These are phyloP conservation scores for Pandemis corylana DNA, from an alignment of 2,888 invertebrate species.

Conservation along the genomic window DNA sequence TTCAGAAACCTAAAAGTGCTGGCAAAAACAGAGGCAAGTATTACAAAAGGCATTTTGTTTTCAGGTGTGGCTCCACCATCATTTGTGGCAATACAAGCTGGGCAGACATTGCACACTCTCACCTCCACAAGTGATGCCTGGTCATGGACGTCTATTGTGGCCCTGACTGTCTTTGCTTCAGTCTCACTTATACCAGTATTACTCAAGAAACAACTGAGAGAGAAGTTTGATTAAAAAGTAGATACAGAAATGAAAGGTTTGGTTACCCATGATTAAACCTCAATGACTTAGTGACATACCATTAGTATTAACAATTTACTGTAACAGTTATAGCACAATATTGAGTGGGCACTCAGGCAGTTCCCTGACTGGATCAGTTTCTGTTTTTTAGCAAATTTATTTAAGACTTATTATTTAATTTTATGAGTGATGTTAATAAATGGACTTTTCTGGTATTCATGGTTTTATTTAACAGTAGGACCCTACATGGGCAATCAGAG, in stretches of 20 bases:
- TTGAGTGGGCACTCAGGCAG: background rate
- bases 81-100: constrained; percentile 98
- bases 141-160: constrained; percentile 93
- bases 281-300: constrained; percentile 11
- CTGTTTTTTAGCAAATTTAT: constrained; percentile 66
- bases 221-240: constrained; percentile 88
- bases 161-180: constrained; percentile 91
- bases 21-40: background rate
- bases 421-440: constrained; percentile 37
- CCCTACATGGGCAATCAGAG: constrained; percentile 88
- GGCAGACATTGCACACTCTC: constrained; percentile 97
- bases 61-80: constrained; percentile 98
- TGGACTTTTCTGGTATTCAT: constrained; percentile 23
- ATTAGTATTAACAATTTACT: constrained; percentile 28
- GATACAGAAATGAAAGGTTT: background rate
- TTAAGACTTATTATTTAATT: constrained; percentile 51
- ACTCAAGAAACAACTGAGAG: constrained; percentile 91
- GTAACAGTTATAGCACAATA: constrained; percentile 15
- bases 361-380: constrained; percentile 34
- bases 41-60: constrained; percentile 46
- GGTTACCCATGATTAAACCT: constrained; percentile 18
- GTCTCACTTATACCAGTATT: constrained; percentile 95
- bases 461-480: constrained; percentile 86
- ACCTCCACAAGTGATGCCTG: constrained; percentile 95
- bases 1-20: background rate